Conservation (phyloP, 2,113 vertebrate genomes). For the Oryctolagus cuniculus region DNA sequence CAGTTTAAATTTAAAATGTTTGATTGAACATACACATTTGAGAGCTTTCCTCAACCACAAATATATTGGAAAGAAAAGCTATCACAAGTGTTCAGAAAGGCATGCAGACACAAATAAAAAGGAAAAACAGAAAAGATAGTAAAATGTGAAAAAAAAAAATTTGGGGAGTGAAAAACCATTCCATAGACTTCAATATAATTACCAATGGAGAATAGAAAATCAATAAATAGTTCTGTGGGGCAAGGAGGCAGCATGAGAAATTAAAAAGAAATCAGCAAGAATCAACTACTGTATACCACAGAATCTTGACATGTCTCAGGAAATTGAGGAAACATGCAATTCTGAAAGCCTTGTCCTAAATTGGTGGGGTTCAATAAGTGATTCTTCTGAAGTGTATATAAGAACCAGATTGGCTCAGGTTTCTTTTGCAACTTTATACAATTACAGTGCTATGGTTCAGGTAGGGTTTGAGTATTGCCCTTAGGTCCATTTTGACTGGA, state of each 20-base stretch:
- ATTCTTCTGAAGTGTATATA: not conserved
- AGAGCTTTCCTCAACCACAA: not conserved
- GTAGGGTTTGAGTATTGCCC: no score
- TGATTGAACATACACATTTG: not conserved
- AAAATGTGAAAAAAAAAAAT: constrained; percentile 14
- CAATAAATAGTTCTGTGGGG: not conserved
- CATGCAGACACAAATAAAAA: not conserved
- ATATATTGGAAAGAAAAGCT: not conserved
- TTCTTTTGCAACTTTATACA: not conserved
- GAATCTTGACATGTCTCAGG: not conserved
- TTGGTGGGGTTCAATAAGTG: not conserved
- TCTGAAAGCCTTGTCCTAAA: not conserved
- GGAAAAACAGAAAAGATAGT: not conserved
- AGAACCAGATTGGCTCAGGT: not conserved
- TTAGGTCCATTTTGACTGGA: no score
- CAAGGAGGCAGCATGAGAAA: not conserved
- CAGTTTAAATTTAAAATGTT: not conserved
- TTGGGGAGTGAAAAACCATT: not conserved
- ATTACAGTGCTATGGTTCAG: not conserved
- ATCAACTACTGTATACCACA: not conserved
- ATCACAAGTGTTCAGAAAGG: not conserved
- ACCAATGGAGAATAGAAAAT: not conserved
- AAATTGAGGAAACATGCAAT: not conserved
- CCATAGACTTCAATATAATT: not conserved
- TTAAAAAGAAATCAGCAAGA: not conserved